A percentile compares a stretch with the other conserved stretches of the same genome.
These are phyloP conservation scores for Anguilla rostrata DNA, from an alignment of 2,113 vertebrate species.

Conservation along the genomic window DNA sequence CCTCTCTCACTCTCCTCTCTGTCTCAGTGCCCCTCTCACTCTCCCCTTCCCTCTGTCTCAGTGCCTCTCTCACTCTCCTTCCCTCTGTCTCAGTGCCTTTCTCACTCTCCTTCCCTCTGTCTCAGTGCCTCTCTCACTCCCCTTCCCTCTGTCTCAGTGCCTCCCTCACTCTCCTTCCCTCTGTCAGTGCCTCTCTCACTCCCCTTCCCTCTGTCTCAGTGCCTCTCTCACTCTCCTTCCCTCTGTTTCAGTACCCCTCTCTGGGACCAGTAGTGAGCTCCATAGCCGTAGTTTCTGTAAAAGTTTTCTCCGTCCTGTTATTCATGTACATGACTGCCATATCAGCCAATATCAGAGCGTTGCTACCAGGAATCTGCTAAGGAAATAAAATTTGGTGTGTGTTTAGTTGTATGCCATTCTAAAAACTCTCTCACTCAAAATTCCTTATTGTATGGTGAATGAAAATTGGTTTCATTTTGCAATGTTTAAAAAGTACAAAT, in stretches of 20 bases:
- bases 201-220: too few species aligned
- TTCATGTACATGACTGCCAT: not conserved
- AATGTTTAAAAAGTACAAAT: not conserved
- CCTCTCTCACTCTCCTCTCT: not conserved
- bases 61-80: not conserved
- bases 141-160: not conserved
- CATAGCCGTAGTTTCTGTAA: not conserved
- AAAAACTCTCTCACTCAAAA: not conserved
- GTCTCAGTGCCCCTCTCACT: not conserved
- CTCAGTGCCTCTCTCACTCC: not conserved
- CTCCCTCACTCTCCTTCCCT: not conserved
- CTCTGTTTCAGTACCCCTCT: not conserved
- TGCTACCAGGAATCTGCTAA: not conserved
- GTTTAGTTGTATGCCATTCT: not conserved
- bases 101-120: constrained; percentile 24
- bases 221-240: too few species aligned
- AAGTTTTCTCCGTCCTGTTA: not conserved
- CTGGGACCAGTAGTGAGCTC: not conserved
- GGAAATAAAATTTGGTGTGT: not conserved
- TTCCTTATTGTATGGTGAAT: not conserved
- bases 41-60: not conserved
- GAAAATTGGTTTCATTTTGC: not conserved
- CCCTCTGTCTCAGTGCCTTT: constrained; percentile 29
- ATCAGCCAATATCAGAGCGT: not conserved
- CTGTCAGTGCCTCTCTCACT: not conserved